Evolutionary conservation across 92 coral and sea anemone species (phyloP).

Genomic region (Phymanthus crucifer): DNA sequence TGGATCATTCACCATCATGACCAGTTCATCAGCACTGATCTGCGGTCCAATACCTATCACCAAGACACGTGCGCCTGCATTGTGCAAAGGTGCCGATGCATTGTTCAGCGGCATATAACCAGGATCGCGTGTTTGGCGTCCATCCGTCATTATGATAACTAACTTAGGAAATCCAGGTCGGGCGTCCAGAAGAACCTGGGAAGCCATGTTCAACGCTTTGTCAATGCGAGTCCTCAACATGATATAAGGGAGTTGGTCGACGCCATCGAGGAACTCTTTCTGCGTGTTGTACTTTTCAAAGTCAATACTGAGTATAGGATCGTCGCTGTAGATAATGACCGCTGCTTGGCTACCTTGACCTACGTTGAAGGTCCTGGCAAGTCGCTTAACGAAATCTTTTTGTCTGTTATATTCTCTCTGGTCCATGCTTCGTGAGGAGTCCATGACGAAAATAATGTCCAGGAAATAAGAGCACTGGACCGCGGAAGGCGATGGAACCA

Average conservation of each 20-base stretch:
- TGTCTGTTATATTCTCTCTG: conserved; percentile 57
- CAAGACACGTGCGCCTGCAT: conserved; percentile 64
- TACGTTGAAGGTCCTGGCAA: conserved; percentile 69
- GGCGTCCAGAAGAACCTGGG: conserved; percentile 49
- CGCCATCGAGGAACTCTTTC: conserved; percentile 41
- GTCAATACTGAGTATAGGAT: conserved; percentile 46
- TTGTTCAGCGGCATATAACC: conserved; percentile 52
- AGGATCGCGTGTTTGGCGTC: conserved; percentile 80
- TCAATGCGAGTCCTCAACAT: conserved; percentile 87
- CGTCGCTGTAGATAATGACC: conserved; percentile 79
- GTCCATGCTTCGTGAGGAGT: conserved; percentile 88
- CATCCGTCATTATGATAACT: conserved; percentile 89
- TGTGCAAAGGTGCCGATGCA: conserved; percentile 59
- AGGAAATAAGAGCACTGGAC: conserved; percentile 44
- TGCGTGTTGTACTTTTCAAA: conserved; percentile 50
- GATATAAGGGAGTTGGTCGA: conserved; percentile 68
- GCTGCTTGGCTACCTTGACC: conserved; percentile 80
- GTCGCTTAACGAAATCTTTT: conserved; percentile 78
- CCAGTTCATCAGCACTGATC: conserved; percentile 50
- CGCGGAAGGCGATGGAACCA: neutral
- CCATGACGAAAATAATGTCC: conserved; percentile 84
- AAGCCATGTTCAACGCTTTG: conserved; percentile 69
- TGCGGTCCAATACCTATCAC: conserved; percentile 80
- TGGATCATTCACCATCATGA: conserved; percentile 49
- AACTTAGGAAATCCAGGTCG: conserved; percentile 69